Percentiles rank a stretch among this genome's conserved stretches.
Evolutionary conservation across 2,888 invertebrate species (phyloP).

Genomic region (Exephanes ischioxanthus): DNA sequence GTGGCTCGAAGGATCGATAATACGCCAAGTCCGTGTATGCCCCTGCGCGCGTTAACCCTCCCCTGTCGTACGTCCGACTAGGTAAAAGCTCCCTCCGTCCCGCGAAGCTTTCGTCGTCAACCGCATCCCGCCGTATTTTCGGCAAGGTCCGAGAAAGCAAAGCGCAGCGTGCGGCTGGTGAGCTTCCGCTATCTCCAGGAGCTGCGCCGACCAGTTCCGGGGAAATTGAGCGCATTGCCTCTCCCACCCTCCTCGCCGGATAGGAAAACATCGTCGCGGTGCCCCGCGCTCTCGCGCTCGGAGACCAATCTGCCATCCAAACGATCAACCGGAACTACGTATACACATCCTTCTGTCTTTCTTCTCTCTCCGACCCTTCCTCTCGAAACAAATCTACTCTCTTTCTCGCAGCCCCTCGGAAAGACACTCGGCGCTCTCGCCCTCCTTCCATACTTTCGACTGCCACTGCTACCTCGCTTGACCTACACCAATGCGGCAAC

Average conservation of each 20-base stretch:
- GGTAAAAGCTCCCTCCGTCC: slow-evolving; percentile 31
- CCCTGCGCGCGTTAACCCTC: slow-evolving; percentile 46
- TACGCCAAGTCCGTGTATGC: slow-evolving; percentile 24
- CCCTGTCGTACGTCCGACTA: slow-evolving; percentile 21
- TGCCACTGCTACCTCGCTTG: slow-evolving; percentile 58
- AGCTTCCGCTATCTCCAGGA: not conserved
- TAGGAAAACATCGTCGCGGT: slow-evolving; percentile 9
- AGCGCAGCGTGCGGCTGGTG: not conserved
- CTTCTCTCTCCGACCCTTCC: slow-evolving; percentile 12
- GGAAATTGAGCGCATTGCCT: not conserved
- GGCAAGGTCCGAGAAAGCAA: not conserved
- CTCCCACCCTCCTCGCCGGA: not conserved
- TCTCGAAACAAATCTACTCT: slow-evolving; percentile 22
- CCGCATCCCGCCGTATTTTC: not conserved
- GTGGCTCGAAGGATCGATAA: slow-evolving; percentile 24
- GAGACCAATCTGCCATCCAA: slow-evolving; percentile 67
- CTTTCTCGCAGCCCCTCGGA: slow-evolving; percentile 17
- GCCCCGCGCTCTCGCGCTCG: slow-evolving; percentile 2
- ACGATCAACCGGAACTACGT: slow-evolving; percentile 44
- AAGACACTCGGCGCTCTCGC: not conserved
- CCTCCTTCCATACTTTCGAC: slow-evolving; percentile 23
- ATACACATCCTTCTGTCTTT: not conserved
- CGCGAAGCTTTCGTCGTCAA: slow-evolving; percentile 33
- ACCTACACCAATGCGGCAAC: slow-evolving; percentile 71
- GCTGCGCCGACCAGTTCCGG: slow-evolving; percentile 14